Base-by-base conservation (phyloP, 2,888 invertebrate genomes). In the Drosophila aldrichi region DNA sequence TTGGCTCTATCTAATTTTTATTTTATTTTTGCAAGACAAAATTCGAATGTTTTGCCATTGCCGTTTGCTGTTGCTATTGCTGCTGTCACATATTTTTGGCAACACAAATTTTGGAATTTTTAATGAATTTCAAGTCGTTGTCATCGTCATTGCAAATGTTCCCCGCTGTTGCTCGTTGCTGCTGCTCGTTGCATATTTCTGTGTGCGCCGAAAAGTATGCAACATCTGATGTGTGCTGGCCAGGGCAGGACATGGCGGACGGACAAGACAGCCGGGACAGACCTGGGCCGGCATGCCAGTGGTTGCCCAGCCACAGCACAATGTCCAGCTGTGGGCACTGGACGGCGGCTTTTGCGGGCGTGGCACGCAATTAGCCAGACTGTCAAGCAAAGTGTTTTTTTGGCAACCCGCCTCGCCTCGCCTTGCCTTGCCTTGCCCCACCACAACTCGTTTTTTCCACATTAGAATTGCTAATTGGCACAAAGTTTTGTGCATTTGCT, bases 381-480 rank as follows among this genome's bases (percentile, higher is more conserved):
- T 87, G 82, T 84, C 88, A 84, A 74, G 72, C 69, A 81, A 77
- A 84, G 82, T 88, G 85, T 84, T 83, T 83, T 83, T 84, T 34
- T 20, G 48, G 48, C 59, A 52, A 32, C 12, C 48, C 20, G 34
- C 44, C 20, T 2, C 18, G 7, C 41, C 29, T 40, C 25, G 6
- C 12, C 51, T 25, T 63, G 34, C 43, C 16, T 29, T 8, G 29
- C 36, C 22, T 22, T 3, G 40, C 29, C 52, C 14, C 38, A 3
- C 10, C n/a, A 7, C 68, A 44, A 41, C 48, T 70, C 44, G 49
- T 76, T 70, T 74, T 80, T 73, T 73, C 56, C 64, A 70, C 82
- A 84, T 78, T 89, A 88, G 89, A 86, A 88, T 85, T 86, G 90
- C 86, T 90, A 90, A 90, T 89, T 88, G 83, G 78, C 65, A 69